Evolutionary conservation across 2,113 vertebrate genomes (phyloP), one percentile per base, ranked within the genome.

Genomic region (Erythrocercus mccallii): DNA sequence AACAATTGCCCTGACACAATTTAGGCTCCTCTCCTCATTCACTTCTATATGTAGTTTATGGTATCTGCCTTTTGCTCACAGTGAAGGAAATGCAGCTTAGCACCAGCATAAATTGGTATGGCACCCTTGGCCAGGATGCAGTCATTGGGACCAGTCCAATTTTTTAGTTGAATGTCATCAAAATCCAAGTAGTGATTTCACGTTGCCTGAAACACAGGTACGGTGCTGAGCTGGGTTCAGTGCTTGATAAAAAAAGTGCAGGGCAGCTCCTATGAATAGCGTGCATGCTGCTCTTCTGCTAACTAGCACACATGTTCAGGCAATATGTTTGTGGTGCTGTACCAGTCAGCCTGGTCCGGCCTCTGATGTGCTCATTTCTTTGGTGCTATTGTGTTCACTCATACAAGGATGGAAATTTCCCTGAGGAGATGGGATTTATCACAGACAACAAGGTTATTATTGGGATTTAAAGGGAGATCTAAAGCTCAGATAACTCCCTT

Each of bases 101-200:
- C 5, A 17, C 24, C 2, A 3, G 12, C 33, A 40, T 22, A 47
- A 62, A 50, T 9, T 30, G 20, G 5, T 17, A 40, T 2, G 1
- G 18, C 7, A 62, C 23, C 17, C n/a, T 56, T 45, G 37, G 45
- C 25, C 9, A 72, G 14, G 15, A 35, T 30, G 14, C 24, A 28
- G 50, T 27, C 24, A 31, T 38, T 12, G 2, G 2, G 15, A 40
- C 28, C 42, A 42, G 30, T 19, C 27, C 28, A 22, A 30, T 42
- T 64, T 62, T 22, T 72, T 15, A 38, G 13, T 4, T 74, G 53
- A 62, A 72, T 12, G 44, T 30, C 61, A 44, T 25, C 66, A 40
- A 54, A 40, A 31, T 68, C n/a, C 40, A 40, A 12, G 8, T 21
- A 50, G 22, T 5, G 20, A 61, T 45, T 60, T 83, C 33, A 31